These are phyloP conservation scores for Pocillopora meandrina DNA, from an alignment of 92 coral and sea anemone species.

Conservation along the genomic window DNA sequence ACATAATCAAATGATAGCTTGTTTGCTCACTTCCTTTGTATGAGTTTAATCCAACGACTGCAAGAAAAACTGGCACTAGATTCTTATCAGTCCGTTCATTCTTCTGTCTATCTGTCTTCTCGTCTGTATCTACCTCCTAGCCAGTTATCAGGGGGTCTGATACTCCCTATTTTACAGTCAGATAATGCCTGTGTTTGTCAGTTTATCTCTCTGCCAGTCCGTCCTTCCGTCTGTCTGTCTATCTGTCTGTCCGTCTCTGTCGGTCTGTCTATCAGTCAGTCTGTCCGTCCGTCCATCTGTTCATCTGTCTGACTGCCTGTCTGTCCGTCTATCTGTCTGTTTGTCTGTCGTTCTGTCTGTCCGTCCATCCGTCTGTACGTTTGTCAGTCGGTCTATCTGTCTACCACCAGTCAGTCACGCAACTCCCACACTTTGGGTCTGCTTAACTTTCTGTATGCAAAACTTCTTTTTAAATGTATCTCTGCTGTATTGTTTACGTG, in stretches of 20 bases:
- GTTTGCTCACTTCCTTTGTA: too few species aligned
- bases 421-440: neutral
- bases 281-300: constrained; percentile 74
- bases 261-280: constrained; percentile 16
- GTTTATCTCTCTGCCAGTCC: neutral
- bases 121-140: neutral
- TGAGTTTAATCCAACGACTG: too few species aligned
- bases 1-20: too few species aligned
- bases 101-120: neutral
- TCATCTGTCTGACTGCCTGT: neutral
- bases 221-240: too few species aligned
- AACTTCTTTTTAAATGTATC: neutral
- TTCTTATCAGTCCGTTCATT: neutral
- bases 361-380: too few species aligned
- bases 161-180: neutral
- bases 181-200: neutral
- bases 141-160: neutral
- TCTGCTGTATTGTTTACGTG: neutral
- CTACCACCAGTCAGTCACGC: neutral
- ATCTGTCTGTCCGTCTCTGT: too few species aligned
- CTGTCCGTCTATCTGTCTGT: neutral
- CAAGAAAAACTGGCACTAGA: too few species aligned
- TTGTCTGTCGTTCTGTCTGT: too few species aligned
- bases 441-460: neutral
- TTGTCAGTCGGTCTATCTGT: neutral